Evolutionary conservation across 2,888 invertebrate species (phyloP).

Genomic region (Athripsodes cinereus): DNA sequence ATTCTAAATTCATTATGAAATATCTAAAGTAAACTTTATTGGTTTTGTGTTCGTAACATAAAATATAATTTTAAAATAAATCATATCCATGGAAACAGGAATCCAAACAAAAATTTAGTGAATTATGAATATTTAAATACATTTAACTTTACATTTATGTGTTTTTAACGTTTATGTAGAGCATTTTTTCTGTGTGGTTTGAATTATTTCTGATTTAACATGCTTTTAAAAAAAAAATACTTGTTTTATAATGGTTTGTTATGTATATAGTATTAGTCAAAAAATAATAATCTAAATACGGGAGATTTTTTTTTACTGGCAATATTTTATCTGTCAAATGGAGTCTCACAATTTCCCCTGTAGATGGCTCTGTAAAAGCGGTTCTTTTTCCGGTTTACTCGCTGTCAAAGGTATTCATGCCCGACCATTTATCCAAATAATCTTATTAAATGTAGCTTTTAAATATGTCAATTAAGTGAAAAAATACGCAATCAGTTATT

Average conservation of each 20-base stretch:
- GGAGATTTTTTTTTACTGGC: background rate
- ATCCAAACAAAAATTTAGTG: background rate
- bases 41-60: background rate
- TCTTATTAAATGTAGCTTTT: conserved; percentile 5
- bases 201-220: no score
- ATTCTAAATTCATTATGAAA: conserved; percentile 65
- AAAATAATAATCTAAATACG: background rate
- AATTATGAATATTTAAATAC: background rate
- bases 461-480: background rate
- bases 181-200: no score
- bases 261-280: no score
- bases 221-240: no score
- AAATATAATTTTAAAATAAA: no score
- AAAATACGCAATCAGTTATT: background rate
- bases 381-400: conserved; percentile 20
- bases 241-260: no score
- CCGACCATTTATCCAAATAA: conserved; percentile 16
- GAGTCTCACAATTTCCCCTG: no score
- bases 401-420: conserved; percentile 25
- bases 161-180: no score
- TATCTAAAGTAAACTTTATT: background rate
- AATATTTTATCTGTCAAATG: conserved; percentile 2
- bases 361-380: background rate
- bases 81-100: background rate
- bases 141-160: no score